Base-by-base conservation (phyloP, 1,140 invertebrate genomes). In the Lepeophtheirus salmonis region DNA sequence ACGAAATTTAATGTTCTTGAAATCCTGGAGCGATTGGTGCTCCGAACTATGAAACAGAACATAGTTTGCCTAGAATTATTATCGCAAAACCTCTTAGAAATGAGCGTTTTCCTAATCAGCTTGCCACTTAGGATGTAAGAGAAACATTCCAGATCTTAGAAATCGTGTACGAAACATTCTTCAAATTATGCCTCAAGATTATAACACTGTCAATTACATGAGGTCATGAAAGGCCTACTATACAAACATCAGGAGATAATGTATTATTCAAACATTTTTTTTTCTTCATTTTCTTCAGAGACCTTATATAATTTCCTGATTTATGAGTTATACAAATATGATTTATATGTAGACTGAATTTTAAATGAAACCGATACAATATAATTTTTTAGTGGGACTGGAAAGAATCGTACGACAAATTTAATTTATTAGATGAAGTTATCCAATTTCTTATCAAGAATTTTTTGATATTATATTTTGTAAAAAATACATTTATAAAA, bases 321-420 rank as follows among this genome's bases (percentile, higher is more conserved):
- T 72, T 90, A 52, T 92, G 96, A 70, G 82, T 86, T 52, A 75
- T 95, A 67, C 73, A 97, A 30, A 90, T 97, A 81, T 91, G 91
- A 14, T 86, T 89, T 12, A 70, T 82, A 21, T 86, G 89, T 66
- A 81, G 84, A 2, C 75, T 83, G 63, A 79, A 83, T 0, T 86
- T 92, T 41, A 81, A 83, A 65, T 81, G 86, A 24, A 81, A 83
- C 67, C 82, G 84, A 68, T 86, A 92, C 72, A 89, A 94, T 71
- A 80, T 82, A 62, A 84, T 84, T 67, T 94, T 94, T 70, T 81
- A 92, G 53, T 81, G 80, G 66, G 88, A n/a, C n/a, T n/a, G n/a
- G n/a, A n/a, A n/a, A n/a, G n/a, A n/a, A n/a, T n/a, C n/a, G n/a
- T n/a, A n/a, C n/a, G n/a, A n/a, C n/a, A n/a, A n/a, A n/a, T n/a